Evolutionary conservation across 2,113 vertebrate species (phyloP).

Genomic region (Garra rufa): DNA sequence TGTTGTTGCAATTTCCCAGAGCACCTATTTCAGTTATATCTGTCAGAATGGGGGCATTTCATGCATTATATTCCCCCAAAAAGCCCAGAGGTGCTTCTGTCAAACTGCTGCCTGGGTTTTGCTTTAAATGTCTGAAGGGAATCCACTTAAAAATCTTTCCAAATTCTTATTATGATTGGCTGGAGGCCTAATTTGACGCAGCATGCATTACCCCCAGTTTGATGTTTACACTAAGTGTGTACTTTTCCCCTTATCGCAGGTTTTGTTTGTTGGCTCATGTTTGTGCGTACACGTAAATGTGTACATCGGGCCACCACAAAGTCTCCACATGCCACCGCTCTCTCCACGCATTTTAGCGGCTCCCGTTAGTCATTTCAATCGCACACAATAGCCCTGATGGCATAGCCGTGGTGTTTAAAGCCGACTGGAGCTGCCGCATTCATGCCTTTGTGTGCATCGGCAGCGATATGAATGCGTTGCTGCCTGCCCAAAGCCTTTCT

Average conservation of each 20-base stretch:
- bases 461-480: neutral
- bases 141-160: constrained; percentile 31
- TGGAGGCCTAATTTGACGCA: constrained; percentile 36
- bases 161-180: constrained; percentile 49
- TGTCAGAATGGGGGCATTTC: neutral
- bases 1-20: neutral
- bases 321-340: neutral
- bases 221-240: constrained; percentile 29
- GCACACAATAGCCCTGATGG: constrained; percentile 40
- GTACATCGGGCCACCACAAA: neutral
- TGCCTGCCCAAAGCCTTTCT: constrained; percentile 3
- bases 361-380: constrained; percentile 33
- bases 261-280: constrained; percentile 20
- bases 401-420: constrained; percentile 29
- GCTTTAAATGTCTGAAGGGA: constrained; percentile 23
- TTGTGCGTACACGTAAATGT: neutral
- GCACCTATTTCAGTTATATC: neutral
- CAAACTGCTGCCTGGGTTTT: constrained; percentile 27
- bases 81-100: neutral
- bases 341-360: neutral
- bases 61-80: neutral
- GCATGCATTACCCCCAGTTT: constrained; percentile 26
- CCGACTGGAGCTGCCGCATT: constrained; percentile 41
- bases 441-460: constrained; percentile 30
- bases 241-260: constrained; percentile 11